A percentile compares a stretch with the other conserved stretches of the same genome.
These are phyloP conservation scores for Aporophyla lueneburgensis DNA, from an alignment of 2,888 invertebrate species.

Conservation along the genomic window DNA sequence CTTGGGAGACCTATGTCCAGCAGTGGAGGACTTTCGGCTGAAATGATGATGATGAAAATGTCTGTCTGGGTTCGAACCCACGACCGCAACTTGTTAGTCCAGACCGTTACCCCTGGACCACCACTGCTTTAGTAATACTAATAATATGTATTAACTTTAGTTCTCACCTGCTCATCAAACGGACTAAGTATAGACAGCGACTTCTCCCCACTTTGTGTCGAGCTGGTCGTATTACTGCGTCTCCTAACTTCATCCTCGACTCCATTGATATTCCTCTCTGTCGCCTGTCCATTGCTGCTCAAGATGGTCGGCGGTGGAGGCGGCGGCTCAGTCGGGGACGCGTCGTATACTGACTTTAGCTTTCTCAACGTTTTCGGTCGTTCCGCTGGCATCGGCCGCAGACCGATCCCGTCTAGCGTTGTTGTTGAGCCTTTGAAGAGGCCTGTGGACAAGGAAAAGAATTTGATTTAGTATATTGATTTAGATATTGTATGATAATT, in stretches of 20 bases:
- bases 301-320: constrained; percentile 74
- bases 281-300: constrained; percentile 86
- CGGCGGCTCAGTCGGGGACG: constrained; percentile 84
- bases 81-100: too few relatives aligned
- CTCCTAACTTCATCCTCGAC: constrained; percentile 89
- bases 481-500: not conserved
- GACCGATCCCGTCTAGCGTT: constrained; percentile 92
- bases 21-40: too few relatives aligned
- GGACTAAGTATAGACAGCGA: constrained; percentile 94
- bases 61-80: too few relatives aligned
- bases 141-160: not conserved
- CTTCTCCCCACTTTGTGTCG: constrained; percentile 87
- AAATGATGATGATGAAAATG: too few relatives aligned
- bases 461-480: constrained; percentile 11
- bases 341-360: constrained; percentile 94
- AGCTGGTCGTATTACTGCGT: constrained; percentile 85
- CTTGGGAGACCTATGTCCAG: too few relatives aligned
- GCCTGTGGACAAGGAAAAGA: constrained; percentile 90
- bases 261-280: constrained; percentile 82
- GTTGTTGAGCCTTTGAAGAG: constrained; percentile 96
- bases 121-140: not conserved
- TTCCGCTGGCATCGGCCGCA: constrained; percentile 92
- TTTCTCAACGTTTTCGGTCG: constrained; percentile 94
- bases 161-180: constrained; percentile 94
- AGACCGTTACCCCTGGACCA: too few relatives aligned